Percentiles rank a stretch among this genome's conserved stretches.
phyloP scores from a whole-genome alignment of 2,888 invertebrate genomes.

The Hylaea fasciaria region DNA sequence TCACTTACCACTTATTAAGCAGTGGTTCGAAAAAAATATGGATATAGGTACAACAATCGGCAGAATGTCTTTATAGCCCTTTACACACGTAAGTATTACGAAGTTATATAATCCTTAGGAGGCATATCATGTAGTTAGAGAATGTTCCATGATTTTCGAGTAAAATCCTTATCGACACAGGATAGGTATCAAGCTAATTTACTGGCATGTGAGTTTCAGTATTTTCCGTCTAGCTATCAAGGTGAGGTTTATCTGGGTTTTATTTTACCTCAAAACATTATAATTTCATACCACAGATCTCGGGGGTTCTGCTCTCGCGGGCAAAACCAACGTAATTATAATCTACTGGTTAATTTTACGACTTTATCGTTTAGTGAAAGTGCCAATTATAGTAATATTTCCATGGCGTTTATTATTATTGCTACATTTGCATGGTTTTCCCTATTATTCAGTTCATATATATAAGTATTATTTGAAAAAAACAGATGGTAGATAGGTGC shows the following conservation, averaged over 20 bases:
- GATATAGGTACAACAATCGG: conserved; percentile 8
- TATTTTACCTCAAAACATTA: not conserved
- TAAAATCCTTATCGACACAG: not conserved
- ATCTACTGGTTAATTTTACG: not conserved
- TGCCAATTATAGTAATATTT: conserved; percentile 17
- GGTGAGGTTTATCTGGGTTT: conserved; percentile 1
- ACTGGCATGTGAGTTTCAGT: conserved; percentile 4
- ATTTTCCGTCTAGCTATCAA: conserved; percentile 7
- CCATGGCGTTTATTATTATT: conserved; percentile 2
- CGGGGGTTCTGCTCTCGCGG: too few relatives aligned
- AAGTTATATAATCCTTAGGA: too few relatives aligned
- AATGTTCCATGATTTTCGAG: too few relatives aligned
- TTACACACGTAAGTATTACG: too few relatives aligned
- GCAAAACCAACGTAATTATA: too few relatives aligned
- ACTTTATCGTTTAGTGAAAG: conserved; percentile 15
- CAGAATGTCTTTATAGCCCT: not conserved
- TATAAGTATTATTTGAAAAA: too few relatives aligned
- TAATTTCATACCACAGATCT: too few relatives aligned
- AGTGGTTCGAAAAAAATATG: conserved; percentile 8
- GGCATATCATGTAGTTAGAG: too few relatives aligned
- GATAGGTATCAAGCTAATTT: conserved; percentile 5
- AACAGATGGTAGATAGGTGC: too few relatives aligned
- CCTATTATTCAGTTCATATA: too few relatives aligned
- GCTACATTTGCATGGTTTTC: too few relatives aligned
- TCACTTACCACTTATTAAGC: conserved; percentile 6